A percentile compares a stretch with the other conserved stretches of the same genome.
Conservation (phyloP, 2,113 vertebrate genomes). For the Paradoxurus hermaphroditus region DNA sequence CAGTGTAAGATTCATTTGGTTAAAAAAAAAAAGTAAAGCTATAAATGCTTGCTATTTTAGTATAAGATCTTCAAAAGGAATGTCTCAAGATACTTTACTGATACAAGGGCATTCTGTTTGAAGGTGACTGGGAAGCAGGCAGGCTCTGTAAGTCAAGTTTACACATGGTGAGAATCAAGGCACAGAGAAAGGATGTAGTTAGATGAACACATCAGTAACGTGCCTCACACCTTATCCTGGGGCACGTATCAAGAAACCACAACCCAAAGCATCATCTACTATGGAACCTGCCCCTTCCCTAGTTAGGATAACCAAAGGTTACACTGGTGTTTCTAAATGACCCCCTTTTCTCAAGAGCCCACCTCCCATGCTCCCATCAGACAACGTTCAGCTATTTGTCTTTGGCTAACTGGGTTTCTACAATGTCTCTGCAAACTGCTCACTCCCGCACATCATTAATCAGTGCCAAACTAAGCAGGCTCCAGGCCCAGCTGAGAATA, state of each 20-base stretch:
- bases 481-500: conserved; percentile 35
- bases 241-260: not conserved
- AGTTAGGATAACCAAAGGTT: not conserved
- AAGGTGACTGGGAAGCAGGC: not conserved
- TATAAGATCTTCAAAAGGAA: not conserved
- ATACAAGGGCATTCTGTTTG: not conserved
- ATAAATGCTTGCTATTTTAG: not conserved
- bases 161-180: not conserved
- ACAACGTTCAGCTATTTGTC: conserved; percentile 8
- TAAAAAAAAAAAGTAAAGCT: not conserved
- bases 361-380: not conserved
- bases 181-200: not conserved
- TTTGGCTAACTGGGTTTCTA: conserved; percentile 48
- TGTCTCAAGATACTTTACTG: not conserved
- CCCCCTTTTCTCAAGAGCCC: not conserved
- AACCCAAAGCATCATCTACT: not conserved
- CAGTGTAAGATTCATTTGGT: not conserved
- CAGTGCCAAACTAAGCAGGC: conserved; percentile 50
- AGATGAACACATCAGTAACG: not conserved
- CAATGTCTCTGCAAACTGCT: conserved; percentile 3
- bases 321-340: not conserved
- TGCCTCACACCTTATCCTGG: not conserved
- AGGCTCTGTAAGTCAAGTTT: not conserved
- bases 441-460: not conserved
- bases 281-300: not conserved